Evolutionary conservation across 2,797 vertebrate species (phyloP).

Genomic region (Hirundo rustica): DNA sequence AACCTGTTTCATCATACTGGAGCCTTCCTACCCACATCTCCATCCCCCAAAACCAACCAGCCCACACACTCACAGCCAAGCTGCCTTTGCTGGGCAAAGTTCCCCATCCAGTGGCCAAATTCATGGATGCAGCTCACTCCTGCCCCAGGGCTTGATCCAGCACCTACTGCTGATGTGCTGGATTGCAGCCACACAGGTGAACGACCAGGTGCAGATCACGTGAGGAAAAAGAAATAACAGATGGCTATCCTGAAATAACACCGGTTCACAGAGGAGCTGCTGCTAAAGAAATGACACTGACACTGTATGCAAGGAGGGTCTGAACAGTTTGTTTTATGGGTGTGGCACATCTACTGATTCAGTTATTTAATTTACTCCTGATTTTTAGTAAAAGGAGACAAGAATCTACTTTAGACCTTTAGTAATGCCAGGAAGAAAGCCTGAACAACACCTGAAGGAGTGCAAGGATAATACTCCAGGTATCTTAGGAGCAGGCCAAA

Average conservation of each 20-base stretch:
- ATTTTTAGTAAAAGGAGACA: background rate
- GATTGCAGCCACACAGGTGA: background rate
- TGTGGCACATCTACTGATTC: background rate
- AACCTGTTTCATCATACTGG: background rate
- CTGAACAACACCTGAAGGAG: background rate
- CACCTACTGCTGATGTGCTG: accelerated
- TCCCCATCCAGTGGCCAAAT: slow-evolving; percentile 43
- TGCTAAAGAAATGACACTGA: background rate
- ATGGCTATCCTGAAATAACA: background rate
- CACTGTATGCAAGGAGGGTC: background rate
- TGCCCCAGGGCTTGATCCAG: accelerated
- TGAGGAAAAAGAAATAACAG: background rate
- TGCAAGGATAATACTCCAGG: background rate
- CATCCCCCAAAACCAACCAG: background rate
- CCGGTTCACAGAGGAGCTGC: background rate
- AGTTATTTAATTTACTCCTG: background rate
- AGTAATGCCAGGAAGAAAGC: background rate
- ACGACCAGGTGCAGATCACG: background rate
- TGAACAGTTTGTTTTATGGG: background rate
- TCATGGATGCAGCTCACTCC: background rate
- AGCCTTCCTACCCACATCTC: background rate
- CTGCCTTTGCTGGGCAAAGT: background rate
- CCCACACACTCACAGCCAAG: background rate
- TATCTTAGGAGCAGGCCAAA: background rate
- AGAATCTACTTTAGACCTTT: background rate